phyloP scores from a whole-genome alignment of 2,888 invertebrate species.

The Caenorhabditis uteleia region DNA sequence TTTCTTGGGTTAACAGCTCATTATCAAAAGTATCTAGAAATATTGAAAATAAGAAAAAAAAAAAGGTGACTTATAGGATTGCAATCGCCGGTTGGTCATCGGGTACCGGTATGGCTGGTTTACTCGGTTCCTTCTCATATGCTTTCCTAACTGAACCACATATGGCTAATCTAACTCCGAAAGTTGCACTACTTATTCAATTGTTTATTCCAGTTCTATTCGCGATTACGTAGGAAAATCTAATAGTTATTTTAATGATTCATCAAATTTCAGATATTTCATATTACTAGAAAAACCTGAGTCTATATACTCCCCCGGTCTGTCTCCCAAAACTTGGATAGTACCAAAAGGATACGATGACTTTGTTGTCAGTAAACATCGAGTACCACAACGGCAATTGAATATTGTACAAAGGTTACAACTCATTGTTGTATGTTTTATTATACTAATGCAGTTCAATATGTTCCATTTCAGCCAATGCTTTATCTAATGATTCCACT shows the following conservation, averaged over 20 bases:
- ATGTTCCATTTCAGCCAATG: constrained; percentile 72
- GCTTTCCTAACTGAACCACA: constrained; percentile 76
- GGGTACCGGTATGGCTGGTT: constrained; percentile 82
- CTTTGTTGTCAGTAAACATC: constrained; percentile 27
- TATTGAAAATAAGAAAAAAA: neutral
- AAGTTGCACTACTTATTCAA: constrained; percentile 78
- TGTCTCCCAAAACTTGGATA: constrained; percentile 57
- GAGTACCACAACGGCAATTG: constrained; percentile 49
- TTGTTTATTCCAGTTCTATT: constrained; percentile 78
- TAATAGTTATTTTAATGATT: constrained; percentile 68
- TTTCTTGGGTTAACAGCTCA: constrained; percentile 79
- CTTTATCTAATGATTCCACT: constrained; percentile 82
- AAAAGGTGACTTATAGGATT: constrained; percentile 73
- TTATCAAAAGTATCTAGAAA: constrained; percentile 75
- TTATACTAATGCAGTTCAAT: no score
- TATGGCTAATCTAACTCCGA: constrained; percentile 70
- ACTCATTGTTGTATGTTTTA: constrained; percentile 46
- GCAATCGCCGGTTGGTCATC: constrained; percentile 85
- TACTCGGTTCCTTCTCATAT: constrained; percentile 74
- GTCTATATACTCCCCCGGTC: constrained; percentile 46
- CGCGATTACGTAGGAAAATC: no score
- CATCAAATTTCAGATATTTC: no score
- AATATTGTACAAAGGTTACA: constrained; percentile 40
- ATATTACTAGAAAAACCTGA: constrained; percentile 46
- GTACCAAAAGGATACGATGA: constrained; percentile 50